Evolutionary conservation across 37 sponge, comb jelly and placozoan genomes (phyloP).

Genomic region (Hexactinellida sp.): DNA sequence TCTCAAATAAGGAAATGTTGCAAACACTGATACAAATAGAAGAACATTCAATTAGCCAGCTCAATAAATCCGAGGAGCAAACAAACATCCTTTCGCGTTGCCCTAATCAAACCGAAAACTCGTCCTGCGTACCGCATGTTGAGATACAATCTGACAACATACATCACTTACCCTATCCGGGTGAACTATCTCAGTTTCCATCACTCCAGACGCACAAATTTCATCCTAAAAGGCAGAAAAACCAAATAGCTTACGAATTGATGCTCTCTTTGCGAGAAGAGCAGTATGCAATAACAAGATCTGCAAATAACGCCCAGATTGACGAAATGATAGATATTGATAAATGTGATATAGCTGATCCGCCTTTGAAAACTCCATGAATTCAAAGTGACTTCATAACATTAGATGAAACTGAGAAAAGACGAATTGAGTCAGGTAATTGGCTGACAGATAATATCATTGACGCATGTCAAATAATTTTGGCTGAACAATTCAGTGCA

Average conservation of each 20-base stretch:
- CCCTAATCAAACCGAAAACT: neutral
- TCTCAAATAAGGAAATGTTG: no score
- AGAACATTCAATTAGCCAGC: neutral
- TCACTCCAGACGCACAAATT: neutral
- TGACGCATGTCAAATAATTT: neutral
- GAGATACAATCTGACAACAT: neutral
- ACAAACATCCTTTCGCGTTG: neutral
- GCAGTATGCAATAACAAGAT: neutral
- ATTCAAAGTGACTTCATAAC: neutral
- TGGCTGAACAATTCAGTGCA: neutral
- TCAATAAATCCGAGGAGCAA: neutral
- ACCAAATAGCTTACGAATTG: neutral
- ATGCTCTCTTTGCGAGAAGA: neutral
- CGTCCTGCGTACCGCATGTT: neutral
- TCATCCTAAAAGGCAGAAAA: neutral
- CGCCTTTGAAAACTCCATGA: neutral
- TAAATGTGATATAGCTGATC: neutral
- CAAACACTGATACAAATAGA: neutral
- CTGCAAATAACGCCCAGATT: neutral
- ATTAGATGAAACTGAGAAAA: neutral
- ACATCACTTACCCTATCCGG: neutral
- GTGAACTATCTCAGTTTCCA: neutral
- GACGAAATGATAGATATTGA: neutral
- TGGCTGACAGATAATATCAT: slow-evolving; percentile 9
- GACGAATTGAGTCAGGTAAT: neutral